These are phyloP conservation scores for Drymonia ruficornis DNA, from an alignment of 2,888 invertebrate genomes.

Conservation along the genomic window DNA sequence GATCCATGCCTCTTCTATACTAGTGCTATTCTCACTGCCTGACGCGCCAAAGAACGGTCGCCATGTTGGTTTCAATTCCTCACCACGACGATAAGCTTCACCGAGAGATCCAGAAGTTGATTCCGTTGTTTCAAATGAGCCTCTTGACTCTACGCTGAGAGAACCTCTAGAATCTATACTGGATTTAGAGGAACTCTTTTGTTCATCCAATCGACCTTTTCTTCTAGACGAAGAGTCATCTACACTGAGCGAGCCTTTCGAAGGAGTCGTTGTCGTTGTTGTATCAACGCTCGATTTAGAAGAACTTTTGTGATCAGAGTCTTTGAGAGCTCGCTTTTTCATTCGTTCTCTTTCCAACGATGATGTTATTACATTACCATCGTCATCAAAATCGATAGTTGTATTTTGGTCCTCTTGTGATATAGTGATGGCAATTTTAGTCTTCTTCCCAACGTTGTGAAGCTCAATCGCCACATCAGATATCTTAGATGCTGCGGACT, in stretches of 20 bases:
- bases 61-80: conserved; percentile 92
- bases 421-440: conserved; percentile 81
- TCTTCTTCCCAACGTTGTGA: conserved; percentile 78
- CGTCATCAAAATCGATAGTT: conserved; percentile 81
- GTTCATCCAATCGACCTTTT: conserved; percentile 75
- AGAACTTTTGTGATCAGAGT: conserved; percentile 78
- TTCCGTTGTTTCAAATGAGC: conserved; percentile 89
- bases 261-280: conserved; percentile 77
- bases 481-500: conserved; percentile 82
- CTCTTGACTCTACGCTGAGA: conserved; percentile 88
- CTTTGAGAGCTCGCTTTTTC: conserved; percentile 75
- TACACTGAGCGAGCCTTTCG: conserved; percentile 80
- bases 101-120: conserved; percentile 90
- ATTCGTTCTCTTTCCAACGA: conserved; percentile 72
- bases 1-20: conserved; percentile 93
- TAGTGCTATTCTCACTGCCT: conserved; percentile 92
- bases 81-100: conserved; percentile 88
- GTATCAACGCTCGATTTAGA: conserved; percentile 86
- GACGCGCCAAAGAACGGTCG: conserved; percentile 92
- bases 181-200: conserved; percentile 85
- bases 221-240: conserved; percentile 79
- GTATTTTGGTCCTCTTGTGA: conserved; percentile 83
- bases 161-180: conserved; percentile 87
- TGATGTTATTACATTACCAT: conserved; percentile 78
- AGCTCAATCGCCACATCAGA: conserved; percentile 76